Conservation (phyloP, 2,797 vertebrate species). For the Channa striata region DNA sequence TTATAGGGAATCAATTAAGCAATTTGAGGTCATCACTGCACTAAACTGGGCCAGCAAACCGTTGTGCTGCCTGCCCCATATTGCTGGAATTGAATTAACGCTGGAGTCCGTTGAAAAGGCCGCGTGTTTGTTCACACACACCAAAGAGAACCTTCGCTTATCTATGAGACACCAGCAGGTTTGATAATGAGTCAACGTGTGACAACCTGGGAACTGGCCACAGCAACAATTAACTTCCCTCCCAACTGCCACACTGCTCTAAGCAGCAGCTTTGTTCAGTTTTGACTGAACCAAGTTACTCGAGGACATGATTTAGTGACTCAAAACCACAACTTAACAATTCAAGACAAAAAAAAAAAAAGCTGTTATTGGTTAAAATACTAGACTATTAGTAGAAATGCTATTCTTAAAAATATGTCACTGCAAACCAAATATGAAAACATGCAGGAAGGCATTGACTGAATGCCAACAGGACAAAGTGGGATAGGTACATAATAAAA, state of each 20-base stretch:
- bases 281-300: neutral
- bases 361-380: conserved; percentile 1
- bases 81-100: too few species aligned
- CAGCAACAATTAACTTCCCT: conserved; percentile 12
- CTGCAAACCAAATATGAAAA: neutral
- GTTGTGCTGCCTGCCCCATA: neutral
- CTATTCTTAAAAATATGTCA: neutral
- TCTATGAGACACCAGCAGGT: too few species aligned
- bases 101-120: too few species aligned
- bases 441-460: neutral
- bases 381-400: neutral
- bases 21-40: neutral
- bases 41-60: neutral
- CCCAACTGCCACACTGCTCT: neutral
- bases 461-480: neutral
- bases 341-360: conserved; percentile 4
- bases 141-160: too few species aligned
- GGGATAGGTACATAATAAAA: neutral
- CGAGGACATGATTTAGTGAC: neutral
- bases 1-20: neutral
- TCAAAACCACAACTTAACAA: conserved; percentile 4
- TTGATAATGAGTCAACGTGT: too few species aligned
- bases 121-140: too few species aligned
- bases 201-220: neutral
- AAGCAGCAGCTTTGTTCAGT: conserved; percentile 4